Percentiles rank a stretch among this genome's conserved stretches.
These are phyloP conservation scores for Phyllostomus hastatus DNA, from an alignment of 2,113 vertebrate genomes.

Conservation along the genomic window DNA sequence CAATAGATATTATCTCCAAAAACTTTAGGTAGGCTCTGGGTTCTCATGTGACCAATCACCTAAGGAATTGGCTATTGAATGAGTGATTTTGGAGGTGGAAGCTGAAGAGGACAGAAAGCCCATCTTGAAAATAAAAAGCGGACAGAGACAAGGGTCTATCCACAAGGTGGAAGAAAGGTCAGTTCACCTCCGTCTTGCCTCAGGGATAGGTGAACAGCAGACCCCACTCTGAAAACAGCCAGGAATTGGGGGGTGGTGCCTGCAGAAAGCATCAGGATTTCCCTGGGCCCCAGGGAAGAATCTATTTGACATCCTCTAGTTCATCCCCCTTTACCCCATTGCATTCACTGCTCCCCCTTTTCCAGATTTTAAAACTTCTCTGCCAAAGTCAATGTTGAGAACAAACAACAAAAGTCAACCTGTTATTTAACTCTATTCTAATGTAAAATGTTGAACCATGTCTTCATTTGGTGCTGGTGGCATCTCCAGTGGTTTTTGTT, in stretches of 20 bases:
- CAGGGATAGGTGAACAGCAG: accelerated
- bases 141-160: background rate
- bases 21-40: background rate
- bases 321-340: background rate
- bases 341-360: background rate
- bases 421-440: background rate
- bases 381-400: background rate
- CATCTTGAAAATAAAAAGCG: background rate
- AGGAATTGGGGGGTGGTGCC: background rate
- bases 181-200: background rate
- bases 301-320: background rate
- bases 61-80: background rate
- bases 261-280: background rate
- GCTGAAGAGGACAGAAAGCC: background rate
- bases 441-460: accelerated
- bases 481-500: background rate
- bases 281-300: background rate
- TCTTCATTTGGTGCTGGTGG: background rate
- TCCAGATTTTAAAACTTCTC: background rate
- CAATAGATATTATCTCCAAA: background rate
- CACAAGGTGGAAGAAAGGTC: background rate
- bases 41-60: background rate
- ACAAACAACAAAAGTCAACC: background rate
- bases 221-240: background rate
- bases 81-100: background rate